Conservation (phyloP, 2,113 vertebrate genomes). For the Hippocampus barbouri region DNA sequence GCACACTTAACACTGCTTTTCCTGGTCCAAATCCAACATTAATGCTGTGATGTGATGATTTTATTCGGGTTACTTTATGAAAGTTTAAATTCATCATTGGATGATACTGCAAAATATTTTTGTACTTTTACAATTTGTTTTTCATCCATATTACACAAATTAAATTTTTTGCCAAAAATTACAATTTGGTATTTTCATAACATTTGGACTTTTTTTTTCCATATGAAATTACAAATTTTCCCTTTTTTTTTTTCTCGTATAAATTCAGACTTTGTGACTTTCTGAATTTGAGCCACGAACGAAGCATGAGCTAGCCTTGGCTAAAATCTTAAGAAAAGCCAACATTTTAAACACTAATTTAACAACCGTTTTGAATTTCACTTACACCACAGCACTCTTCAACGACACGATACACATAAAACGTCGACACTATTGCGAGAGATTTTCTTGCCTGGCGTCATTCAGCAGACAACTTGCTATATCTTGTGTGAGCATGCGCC, state of each 20-base stretch:
- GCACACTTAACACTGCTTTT: not conserved
- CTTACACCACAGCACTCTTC: not conserved
- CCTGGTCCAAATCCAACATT: not conserved
- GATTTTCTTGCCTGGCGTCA: not conserved
- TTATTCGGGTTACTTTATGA: not conserved
- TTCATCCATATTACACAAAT: too few species aligned
- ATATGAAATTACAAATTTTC: not conserved
- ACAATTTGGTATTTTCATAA: not conserved
- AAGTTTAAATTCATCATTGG: too few species aligned
- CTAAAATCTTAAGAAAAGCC: slow-evolving; percentile 23
- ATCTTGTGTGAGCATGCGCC: slow-evolving; percentile 60
- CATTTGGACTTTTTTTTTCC: not conserved
- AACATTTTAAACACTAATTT: slow-evolving; percentile 2
- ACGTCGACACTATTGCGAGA: not conserved
- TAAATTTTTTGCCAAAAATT: not conserved
- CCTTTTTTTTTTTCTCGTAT: not conserved
- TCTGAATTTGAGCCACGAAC: not conserved
- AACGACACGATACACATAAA: not conserved
- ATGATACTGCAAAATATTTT: too few species aligned
- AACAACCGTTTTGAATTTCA: not conserved
- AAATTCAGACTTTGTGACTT: not conserved
- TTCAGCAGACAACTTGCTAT: slow-evolving; percentile 8
- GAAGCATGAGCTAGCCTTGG: slow-evolving; percentile 15
- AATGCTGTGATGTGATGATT: not conserved
- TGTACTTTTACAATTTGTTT: too few species aligned